phyloP scores from a whole-genome alignment of 1,140 invertebrate genomes.

The Mizuhopecten yessoensis region DNA sequence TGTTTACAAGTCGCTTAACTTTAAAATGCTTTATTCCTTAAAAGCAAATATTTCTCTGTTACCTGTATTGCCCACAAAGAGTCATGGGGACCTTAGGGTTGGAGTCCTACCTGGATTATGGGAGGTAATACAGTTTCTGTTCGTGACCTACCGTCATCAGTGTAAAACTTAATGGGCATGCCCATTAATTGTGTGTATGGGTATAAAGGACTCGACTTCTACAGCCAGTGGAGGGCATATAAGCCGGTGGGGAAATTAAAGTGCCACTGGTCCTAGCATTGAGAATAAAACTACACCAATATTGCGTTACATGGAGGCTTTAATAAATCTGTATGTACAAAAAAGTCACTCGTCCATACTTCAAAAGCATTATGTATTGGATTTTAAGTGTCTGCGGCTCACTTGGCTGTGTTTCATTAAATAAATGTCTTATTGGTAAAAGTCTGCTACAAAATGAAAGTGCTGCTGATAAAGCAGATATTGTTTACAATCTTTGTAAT shows the following conservation, averaged over 20 bases:
- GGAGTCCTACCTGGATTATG: not conserved
- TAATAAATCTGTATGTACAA: not conserved
- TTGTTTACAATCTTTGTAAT: not conserved
- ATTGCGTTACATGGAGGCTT: not conserved
- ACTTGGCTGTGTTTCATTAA: too few relatives aligned
- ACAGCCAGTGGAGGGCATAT: not conserved
- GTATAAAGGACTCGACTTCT: not conserved
- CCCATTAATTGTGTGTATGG: not conserved
- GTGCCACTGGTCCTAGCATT: not conserved
- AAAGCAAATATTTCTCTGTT: not conserved
- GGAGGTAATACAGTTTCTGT: not conserved
- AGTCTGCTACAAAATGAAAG: not conserved
- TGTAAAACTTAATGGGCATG: not conserved
- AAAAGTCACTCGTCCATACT: not conserved
- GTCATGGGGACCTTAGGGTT: not conserved
- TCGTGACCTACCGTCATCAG: not conserved
- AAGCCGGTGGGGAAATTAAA: not conserved
- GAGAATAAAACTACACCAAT: not conserved
- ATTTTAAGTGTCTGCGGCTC: too few relatives aligned
- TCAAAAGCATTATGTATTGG: not conserved
- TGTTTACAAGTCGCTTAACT: not conserved
- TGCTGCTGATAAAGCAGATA: not conserved
- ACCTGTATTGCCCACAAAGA: not conserved
- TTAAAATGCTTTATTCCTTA: not conserved
- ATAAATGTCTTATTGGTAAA: not conserved